Percentiles rank a stretch among this genome's conserved stretches.
These are phyloP conservation scores for Alloscopus bannaensis DNA, from an alignment of 2,888 invertebrate species.

Conservation along the genomic window DNA sequence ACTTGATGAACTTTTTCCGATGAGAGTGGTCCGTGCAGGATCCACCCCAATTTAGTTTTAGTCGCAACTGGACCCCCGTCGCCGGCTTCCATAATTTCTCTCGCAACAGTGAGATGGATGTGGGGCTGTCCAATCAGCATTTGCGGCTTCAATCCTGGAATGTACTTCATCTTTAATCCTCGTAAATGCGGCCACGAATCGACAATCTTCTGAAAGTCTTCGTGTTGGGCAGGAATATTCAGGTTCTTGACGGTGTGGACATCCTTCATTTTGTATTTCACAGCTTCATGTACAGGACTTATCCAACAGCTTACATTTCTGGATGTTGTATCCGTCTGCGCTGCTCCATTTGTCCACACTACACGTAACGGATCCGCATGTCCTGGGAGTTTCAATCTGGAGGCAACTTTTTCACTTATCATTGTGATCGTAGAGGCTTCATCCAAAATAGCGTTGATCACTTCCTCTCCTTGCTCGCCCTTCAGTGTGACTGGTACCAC, in stretches of 20 bases:
- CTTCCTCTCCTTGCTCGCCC: constrained; percentile 10
- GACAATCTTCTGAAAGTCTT: background rate
- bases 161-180: background rate
- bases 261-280: constrained; percentile 3
- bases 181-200: background rate
- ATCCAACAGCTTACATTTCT: constrained; percentile 6
- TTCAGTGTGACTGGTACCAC: constrained; percentile 40
- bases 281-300: background rate
- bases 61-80: constrained; percentile 6
- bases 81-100: constrained; percentile 5
- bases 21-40: constrained; percentile 21
- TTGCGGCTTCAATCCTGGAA: background rate
- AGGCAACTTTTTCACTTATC: constrained; percentile 26
- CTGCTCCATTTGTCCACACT: constrained; percentile 15
- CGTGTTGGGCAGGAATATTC: constrained; percentile 31
- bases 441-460: constrained; percentile 53
- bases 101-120: constrained; percentile 24
- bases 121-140: constrained; percentile 31
- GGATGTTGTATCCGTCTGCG: constrained; percentile 8
- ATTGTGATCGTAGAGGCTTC: constrained; percentile 42
- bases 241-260: constrained; percentile 20
- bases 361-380: background rate
- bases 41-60: constrained; percentile 35
- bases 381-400: constrained; percentile 35
- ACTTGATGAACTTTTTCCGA: background rate